Evolutionary conservation across 2,888 invertebrate species (phyloP).

Genomic region (Nomada flava): DNA sequence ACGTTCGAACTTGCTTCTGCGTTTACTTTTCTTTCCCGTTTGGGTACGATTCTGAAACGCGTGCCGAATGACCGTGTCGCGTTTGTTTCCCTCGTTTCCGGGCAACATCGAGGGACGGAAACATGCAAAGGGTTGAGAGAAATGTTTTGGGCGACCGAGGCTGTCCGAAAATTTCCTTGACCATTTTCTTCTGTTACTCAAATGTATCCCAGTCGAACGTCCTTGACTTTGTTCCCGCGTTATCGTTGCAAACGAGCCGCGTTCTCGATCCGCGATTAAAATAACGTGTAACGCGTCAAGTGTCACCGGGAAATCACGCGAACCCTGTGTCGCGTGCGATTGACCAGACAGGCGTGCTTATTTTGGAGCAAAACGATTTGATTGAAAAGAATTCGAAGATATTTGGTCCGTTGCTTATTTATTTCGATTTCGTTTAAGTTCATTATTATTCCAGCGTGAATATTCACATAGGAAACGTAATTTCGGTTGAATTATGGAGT

Average conservation of each 20-base stretch:
- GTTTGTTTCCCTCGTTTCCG: background rate
- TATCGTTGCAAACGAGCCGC: conserved; percentile 40
- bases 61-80: background rate
- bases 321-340: conserved; percentile 15
- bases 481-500: background rate
- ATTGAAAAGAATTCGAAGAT: background rate
- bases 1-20: background rate
- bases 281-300: conserved; percentile 25
- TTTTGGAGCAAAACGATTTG: background rate
- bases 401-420: too few species aligned
- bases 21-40: too few species aligned
- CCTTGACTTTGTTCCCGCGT: conserved; percentile 42
- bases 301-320: conserved; percentile 11
- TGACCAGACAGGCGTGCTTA: conserved; percentile 1
- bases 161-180: background rate
- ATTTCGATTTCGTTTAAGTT: background rate
- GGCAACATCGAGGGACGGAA: background rate
- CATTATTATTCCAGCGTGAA: background rate
- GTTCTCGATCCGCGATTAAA: conserved; percentile 30
- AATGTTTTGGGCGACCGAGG: background rate
- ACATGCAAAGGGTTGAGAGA: background rate
- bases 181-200: background rate
- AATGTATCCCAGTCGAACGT: conserved; percentile 9
- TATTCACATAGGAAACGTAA: background rate
- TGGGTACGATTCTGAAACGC: background rate